Percentiles rank a stretch among this genome's conserved stretches.
These are phyloP conservation scores for Drosophila aff. DNA, from an alignment of 1,140 invertebrate genomes.

Conservation along the genomic window DNA sequence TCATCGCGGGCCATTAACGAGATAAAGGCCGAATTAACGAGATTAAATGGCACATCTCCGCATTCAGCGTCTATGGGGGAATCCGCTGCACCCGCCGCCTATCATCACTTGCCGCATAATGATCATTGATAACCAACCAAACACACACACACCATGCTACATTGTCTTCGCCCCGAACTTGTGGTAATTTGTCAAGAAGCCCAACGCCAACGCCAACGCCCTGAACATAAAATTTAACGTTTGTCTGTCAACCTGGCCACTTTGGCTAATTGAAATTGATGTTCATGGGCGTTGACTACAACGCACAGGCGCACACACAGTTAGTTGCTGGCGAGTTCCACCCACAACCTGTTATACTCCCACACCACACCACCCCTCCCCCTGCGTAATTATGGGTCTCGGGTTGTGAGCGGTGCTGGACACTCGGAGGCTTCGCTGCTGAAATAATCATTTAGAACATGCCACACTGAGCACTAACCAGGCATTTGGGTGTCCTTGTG, in stretches of 20 bases:
- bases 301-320: slow-evolving; percentile 9
- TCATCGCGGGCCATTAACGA: slow-evolving; percentile 58
- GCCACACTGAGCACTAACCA: slow-evolving; percentile 14
- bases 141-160: slow-evolving; percentile 35
- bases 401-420: slow-evolving; percentile 12
- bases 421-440: slow-evolving; percentile 9
- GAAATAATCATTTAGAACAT: slow-evolving; percentile 51
- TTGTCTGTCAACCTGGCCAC: slow-evolving; percentile 79
- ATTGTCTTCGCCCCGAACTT: slow-evolving; percentile 55
- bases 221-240: slow-evolving; percentile 81
- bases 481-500: slow-evolving; percentile 16
- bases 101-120: slow-evolving; percentile 58
- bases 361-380: not conserved
- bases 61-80: not conserved
- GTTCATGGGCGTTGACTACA: slow-evolving; percentile 65
- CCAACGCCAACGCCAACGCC: slow-evolving; percentile 60
- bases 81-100: slow-evolving; percentile 23
- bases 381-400: slow-evolving; percentile 54
- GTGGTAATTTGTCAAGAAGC: slow-evolving; percentile 59
- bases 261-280: slow-evolving; percentile 84
- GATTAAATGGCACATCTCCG: slow-evolving; percentile 66
- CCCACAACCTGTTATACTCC: slow-evolving; percentile 32
- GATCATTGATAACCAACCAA: slow-evolving; percentile 53
- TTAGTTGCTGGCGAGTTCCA: not conserved
- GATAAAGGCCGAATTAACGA: slow-evolving; percentile 78